Evolutionary conservation across 2,888 invertebrate species (phyloP).

Genomic region (Cryptocephalus moraei): DNA sequence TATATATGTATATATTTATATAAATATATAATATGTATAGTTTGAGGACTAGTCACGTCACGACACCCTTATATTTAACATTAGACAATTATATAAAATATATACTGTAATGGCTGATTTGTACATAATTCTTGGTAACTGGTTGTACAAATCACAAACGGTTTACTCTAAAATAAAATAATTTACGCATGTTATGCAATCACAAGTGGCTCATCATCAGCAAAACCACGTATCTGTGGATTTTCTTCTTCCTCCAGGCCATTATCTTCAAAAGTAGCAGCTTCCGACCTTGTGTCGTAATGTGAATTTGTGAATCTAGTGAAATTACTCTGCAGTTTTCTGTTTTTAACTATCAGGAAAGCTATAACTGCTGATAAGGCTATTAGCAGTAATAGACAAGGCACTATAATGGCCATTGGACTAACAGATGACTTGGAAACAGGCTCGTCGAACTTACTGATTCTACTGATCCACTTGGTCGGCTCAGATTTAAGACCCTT

Average conservation of each 20-base stretch:
- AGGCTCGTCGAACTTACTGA: conserved; percentile 3
- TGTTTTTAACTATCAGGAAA: conserved; percentile 53
- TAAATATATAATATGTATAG: too few relatives aligned
- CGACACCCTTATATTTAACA: too few relatives aligned
- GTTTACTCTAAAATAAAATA: not conserved
- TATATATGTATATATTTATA: too few relatives aligned
- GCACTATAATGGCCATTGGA: conserved; percentile 35
- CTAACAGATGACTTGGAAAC: conserved; percentile 8
- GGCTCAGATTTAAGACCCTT: conserved; percentile 52
- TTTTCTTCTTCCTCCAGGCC: conserved; percentile 76
- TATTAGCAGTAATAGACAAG: conserved; percentile 32
- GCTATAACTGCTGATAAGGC: conserved; percentile 50
- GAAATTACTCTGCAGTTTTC: conserved; percentile 66
- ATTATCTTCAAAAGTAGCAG: conserved; percentile 71
- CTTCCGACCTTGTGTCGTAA: conserved; percentile 78
- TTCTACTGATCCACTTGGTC: conserved; percentile 46
- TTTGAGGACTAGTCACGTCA: too few relatives aligned
- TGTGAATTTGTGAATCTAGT: conserved; percentile 73
- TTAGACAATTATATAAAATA: too few relatives aligned
- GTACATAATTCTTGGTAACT: conserved; percentile 4
- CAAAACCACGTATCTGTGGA: conserved; percentile 77
- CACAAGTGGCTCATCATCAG: conserved; percentile 89
- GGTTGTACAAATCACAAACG: conserved; percentile 9
- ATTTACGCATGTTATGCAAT: conserved; percentile 54
- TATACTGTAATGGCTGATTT: not conserved